Percentiles rank a stretch among this genome's conserved stretches.
Evolutionary conservation across 2,113 vertebrate genomes (phyloP).

Genomic region (Alexandromys fortis): DNA sequence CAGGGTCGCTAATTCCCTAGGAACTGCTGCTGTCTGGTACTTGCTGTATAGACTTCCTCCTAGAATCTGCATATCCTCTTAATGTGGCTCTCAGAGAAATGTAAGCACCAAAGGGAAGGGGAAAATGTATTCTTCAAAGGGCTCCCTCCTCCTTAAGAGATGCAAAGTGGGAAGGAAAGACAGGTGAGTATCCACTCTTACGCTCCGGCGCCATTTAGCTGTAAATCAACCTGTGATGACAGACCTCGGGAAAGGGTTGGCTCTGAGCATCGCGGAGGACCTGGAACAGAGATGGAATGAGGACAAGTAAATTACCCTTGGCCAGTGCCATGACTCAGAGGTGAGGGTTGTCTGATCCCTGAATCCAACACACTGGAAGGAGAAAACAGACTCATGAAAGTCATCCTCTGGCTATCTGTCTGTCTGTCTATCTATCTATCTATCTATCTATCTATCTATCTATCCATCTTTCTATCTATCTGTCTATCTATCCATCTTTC

Average conservation of each 20-base stretch:
- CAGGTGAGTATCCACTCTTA: too few species aligned
- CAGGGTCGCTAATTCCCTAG: accelerated
- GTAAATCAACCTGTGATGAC: not conserved
- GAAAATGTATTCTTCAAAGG: not conserved
- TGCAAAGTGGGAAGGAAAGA: not conserved
- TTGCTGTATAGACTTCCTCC: not conserved
- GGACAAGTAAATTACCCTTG: not conserved
- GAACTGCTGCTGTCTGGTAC: not conserved
- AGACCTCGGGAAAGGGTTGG: not conserved
- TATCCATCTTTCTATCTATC: not conserved
- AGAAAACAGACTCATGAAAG: not conserved
- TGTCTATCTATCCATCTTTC: not conserved
- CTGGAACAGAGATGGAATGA: not conserved
- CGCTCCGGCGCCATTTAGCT: not conserved
- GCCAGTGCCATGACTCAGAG: not conserved
- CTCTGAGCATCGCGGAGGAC: not conserved
- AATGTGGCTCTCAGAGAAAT: not conserved
- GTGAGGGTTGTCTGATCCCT: not conserved
- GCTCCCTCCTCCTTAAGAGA: not conserved
- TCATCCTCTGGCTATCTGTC: not conserved
- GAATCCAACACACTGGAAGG: not conserved
- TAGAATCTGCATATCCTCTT: not conserved
- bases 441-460: not conserved
- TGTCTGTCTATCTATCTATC: too few species aligned
- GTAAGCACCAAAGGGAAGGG: not conserved